A percentile compares a stretch with the other conserved stretches of the same genome.
Conservation (phyloP, 2,888 invertebrate genomes). For the Bombylius discolor region DNA sequence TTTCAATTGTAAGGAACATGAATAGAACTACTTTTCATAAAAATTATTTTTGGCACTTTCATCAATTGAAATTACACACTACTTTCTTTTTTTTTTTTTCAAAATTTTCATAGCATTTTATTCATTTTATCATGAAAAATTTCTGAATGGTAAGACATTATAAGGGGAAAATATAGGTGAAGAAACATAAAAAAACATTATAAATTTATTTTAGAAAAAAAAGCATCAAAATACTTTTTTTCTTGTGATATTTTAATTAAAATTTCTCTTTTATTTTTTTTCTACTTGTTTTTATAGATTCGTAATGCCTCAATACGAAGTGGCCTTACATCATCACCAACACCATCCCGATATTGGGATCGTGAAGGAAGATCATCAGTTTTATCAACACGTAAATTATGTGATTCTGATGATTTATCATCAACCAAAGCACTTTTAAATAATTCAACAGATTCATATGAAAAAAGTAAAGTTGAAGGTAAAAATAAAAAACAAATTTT, state of each 20-base stretch:
- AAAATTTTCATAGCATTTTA: no score
- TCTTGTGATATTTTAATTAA: no score
- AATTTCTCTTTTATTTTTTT: slow-evolving; percentile 4
- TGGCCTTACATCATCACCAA: slow-evolving; percentile 32
- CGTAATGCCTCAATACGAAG: slow-evolving; percentile 26
- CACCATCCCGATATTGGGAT: slow-evolving; percentile 31
- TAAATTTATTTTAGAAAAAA: neutral
- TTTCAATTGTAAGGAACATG: no score
- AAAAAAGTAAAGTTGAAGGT: slow-evolving; percentile 29
- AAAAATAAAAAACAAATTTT: slow-evolving; percentile 8
- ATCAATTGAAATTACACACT: no score
- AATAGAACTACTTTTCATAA: no score
- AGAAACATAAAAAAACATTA: no score
- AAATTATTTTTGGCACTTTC: no score
- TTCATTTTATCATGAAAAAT: no score
- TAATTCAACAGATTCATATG: slow-evolving; percentile 22
- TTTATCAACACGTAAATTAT: slow-evolving; percentile 13
- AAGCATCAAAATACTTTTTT: no score
- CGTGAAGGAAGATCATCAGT: slow-evolving; percentile 26
- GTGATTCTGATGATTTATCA: slow-evolving; percentile 16
- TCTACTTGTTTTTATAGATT: slow-evolving; percentile 17
- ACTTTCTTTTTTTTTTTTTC: no score
- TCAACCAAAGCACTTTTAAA: slow-evolving; percentile 21
- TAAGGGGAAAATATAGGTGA: no score
- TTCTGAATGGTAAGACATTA: no score